These are phyloP conservation scores for Phocoena phocoena DNA, from an alignment of 2,113 vertebrate species.

Conservation along the genomic window DNA sequence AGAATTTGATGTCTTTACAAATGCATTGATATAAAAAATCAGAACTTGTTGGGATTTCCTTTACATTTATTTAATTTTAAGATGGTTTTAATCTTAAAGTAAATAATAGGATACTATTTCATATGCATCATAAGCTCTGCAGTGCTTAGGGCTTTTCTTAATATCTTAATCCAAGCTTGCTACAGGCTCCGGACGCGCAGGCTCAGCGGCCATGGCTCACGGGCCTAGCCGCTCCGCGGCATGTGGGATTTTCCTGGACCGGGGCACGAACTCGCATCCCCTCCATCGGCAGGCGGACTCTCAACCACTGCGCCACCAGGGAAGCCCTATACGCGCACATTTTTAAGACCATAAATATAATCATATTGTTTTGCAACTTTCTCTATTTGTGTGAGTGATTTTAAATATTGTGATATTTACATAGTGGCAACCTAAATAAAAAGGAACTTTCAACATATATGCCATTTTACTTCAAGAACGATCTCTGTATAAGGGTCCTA, in stretches of 20 bases:
- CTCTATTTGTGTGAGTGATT: neutral
- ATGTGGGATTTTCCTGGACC: too few species aligned
- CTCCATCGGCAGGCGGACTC: too few species aligned
- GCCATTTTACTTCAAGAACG: neutral
- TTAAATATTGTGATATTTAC: conserved; percentile 3
- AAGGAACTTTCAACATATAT: neutral
- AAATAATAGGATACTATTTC: conserved; percentile 39
- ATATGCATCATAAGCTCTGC: neutral
- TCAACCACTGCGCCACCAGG: too few species aligned
- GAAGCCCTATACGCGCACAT: neutral
- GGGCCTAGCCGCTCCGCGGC: too few species aligned
- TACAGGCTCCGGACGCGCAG: neutral
- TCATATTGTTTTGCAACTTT: neutral
- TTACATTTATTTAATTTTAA: conserved; percentile 41
- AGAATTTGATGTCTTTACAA: conserved; percentile 2
- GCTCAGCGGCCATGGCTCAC: too few species aligned
- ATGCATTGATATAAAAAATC: conserved; percentile 7
- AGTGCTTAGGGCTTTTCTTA: neutral
- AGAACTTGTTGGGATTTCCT: neutral
- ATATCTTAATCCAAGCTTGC: conserved; percentile 19
- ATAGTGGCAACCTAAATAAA: neutral
- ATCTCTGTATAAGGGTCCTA: neutral
- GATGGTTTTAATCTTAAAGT: conserved; percentile 29
- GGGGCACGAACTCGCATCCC: too few species aligned
- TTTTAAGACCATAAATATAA: conserved; percentile 27